Conservation (phyloP, 2,888 invertebrate genomes). For the Panopea generosa region DNA sequence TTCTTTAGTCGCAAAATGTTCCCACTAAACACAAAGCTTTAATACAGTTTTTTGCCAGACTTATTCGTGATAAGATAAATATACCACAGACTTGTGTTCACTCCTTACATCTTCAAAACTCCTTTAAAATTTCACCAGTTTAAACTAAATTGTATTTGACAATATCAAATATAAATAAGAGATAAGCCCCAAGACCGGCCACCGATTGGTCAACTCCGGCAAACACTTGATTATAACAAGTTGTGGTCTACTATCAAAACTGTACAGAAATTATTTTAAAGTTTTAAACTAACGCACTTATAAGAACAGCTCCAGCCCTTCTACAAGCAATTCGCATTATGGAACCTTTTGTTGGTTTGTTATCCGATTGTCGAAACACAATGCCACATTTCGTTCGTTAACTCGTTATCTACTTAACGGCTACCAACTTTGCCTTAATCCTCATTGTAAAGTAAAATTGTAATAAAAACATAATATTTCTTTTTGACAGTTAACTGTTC, state of each 20-base stretch:
- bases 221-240: constrained; percentile 24
- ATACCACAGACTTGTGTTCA: no score
- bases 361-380: constrained; percentile 51
- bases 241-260: constrained; percentile 21
- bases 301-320: background rate
- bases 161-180: background rate
- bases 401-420: constrained; percentile 58
- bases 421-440: constrained; percentile 44
- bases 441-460: constrained; percentile 47
- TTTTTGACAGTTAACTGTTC: constrained; percentile 37
- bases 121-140: no score
- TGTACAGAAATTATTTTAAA: constrained; percentile 12
- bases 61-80: no score
- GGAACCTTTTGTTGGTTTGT: constrained; percentile 26
- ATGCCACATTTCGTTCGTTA: constrained; percentile 45
- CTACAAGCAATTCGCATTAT: background rate
- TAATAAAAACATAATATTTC: constrained; percentile 49
- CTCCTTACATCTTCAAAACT: no score
- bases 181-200: constrained; percentile 8
- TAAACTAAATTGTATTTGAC: no score
- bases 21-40: no score
- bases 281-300: constrained; percentile 14
- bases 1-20: no score
- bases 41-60: no score
- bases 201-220: constrained; percentile 17